Conservation (phyloP, 2,888 invertebrate species). For the Drosophila algonquin region DNA sequence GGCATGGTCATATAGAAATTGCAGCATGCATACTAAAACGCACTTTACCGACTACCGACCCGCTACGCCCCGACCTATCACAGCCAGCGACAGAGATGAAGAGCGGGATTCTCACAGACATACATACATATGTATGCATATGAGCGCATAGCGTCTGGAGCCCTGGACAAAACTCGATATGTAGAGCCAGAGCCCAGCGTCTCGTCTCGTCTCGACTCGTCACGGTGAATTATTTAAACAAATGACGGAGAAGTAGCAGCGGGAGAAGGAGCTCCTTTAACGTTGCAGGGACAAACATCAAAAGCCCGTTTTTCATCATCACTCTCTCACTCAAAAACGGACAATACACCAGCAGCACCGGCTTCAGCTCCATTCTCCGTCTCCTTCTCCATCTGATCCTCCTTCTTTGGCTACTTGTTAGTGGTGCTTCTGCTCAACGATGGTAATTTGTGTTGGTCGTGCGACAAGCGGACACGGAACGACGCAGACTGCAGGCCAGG, state of each 20-base stretch:
- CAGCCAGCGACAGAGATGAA: constrained; percentile 4
- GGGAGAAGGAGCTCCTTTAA: background rate
- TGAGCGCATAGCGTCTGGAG: constrained; percentile 23
- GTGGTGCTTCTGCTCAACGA: constrained; percentile 50
- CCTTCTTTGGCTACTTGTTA: constrained; percentile 34
- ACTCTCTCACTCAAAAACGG: constrained; percentile 46
- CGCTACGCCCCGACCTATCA: background rate
- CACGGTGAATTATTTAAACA: constrained; percentile 60
- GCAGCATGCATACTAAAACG: constrained; percentile 54
- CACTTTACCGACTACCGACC: constrained; percentile 15
- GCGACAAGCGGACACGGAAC: constrained; percentile 13
- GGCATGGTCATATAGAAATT: constrained; percentile 44
- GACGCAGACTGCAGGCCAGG: background rate
- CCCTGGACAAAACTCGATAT: constrained; percentile 34
- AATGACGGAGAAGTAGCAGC: constrained; percentile 31
- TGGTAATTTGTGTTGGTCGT: constrained; percentile 50
- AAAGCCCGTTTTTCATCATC: constrained; percentile 49
- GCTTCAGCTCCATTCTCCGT: background rate
- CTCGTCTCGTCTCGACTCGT: constrained; percentile 21
- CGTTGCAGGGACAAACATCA: background rate
- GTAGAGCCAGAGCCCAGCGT: constrained; percentile 33
- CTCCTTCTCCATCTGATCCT: too few species aligned
- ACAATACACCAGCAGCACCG: constrained; percentile 8
- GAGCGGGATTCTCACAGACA: background rate
- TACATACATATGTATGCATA: constrained; percentile 8